Base-by-base conservation (phyloP, 1,140 invertebrate genomes). In the Drosophila ohnishii region DNA sequence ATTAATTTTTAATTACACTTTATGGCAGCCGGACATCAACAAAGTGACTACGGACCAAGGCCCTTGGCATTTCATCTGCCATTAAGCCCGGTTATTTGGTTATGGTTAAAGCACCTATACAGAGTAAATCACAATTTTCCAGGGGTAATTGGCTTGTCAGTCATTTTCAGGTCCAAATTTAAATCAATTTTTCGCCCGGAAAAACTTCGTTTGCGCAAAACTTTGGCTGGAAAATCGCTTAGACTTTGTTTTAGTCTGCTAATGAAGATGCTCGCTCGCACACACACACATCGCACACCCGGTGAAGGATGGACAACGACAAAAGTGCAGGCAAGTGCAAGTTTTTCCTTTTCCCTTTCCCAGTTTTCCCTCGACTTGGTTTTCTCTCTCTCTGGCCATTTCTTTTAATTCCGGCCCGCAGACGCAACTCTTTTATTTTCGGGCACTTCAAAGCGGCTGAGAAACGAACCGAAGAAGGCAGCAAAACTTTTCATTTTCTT, bases 401-500 rank as follows among this genome's bases (percentile, higher is more conserved):
- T 57, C 70, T 83, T 83, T 64, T 73, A 67, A 60, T 74, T 87
- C 51, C 53, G 42, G 62, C 59, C 62, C 53, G 62, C 75, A 78
- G 59, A 77, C 76, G 69, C 75, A 70, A 74, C 69, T 66, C 67
- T 69, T 80, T 75, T 66, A 73, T 63, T 77, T 85, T 78, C 39
- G 30, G 56, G 45, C 64, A 51, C 47, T 59, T 72, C 63, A 32
- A 64, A 72, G 50, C 30, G 57, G 37, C 51, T 19, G 35, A 30
- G 30, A 63, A 47, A 30, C 30, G 57, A 65, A 58, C 51, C 28
- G 45, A 64, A 63, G 58, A 28, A 47, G 69, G 69, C 69, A 59
- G 66, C 19, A 69, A 85, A 88, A 89, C 51, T 89, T 89, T 85
- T 81, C 70, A 71, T 89, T 78, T 86, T 75, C 82, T 81, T 79